Percentiles rank a stretch among this genome's conserved stretches.
Conservation (phyloP, 2,888 invertebrate genomes). For the Eupithecia inturbata region DNA sequence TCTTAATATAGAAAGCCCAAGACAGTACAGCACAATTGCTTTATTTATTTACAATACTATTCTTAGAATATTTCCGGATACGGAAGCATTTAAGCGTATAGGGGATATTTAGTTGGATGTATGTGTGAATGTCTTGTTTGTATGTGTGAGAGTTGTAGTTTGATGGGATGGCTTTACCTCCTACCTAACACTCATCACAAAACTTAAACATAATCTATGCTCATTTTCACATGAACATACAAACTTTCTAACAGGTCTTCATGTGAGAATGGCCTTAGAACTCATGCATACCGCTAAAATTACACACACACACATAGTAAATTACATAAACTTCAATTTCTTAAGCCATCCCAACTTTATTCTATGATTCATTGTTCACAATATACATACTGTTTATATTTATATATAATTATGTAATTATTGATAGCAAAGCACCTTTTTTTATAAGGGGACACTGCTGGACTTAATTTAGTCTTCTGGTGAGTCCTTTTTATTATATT, state of each 20-base stretch:
- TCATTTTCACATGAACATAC: slow-evolving; percentile 7
- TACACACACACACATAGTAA: not conserved
- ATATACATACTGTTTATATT: slow-evolving; percentile 44
- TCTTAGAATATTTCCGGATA: slow-evolving; percentile 53
- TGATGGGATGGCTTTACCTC: slow-evolving; percentile 28
- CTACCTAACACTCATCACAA: slow-evolving; percentile 11
- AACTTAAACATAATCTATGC: not conserved
- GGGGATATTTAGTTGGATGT: slow-evolving; percentile 61
- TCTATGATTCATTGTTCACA: slow-evolving; percentile 44
- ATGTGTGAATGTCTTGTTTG: slow-evolving; percentile 38
- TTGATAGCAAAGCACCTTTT: slow-evolving; percentile 57
- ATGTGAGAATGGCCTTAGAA: not conserved
- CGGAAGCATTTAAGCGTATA: slow-evolving; percentile 73
- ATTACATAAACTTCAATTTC: not conserved
- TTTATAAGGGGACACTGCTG: slow-evolving; percentile 61
- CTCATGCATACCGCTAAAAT: not conserved
- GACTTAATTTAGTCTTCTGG: slow-evolving; percentile 69
- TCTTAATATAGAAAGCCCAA: slow-evolving; percentile 10
- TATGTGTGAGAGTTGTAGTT: slow-evolving; percentile 27
- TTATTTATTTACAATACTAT: slow-evolving; percentile 59
- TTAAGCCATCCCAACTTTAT: slow-evolving; percentile 33
- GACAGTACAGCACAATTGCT: slow-evolving; percentile 32
- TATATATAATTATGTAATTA: slow-evolving; percentile 54
- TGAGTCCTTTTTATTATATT: slow-evolving; percentile 53
- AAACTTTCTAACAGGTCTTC: not conserved